A percentile compares a stretch with the other conserved stretches of the same genome.
These are phyloP conservation scores for Apomyelois bistriatella DNA, from an alignment of 2,888 invertebrate genomes.

Conservation along the genomic window DNA sequence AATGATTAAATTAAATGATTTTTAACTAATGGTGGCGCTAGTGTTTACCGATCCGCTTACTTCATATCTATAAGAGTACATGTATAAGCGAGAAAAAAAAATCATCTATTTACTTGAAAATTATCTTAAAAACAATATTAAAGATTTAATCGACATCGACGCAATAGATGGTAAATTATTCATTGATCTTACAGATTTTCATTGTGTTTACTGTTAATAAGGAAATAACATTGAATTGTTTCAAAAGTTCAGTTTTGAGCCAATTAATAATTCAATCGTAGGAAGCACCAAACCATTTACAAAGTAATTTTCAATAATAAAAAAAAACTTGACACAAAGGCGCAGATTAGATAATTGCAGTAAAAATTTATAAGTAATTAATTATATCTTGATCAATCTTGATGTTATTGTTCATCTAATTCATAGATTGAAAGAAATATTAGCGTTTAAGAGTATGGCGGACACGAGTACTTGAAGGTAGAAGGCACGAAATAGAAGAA, in stretches of 20 bases:
- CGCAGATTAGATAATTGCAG: not conserved
- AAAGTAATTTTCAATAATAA: not conserved
- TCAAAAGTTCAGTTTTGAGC: constrained; percentile 4
- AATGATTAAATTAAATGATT: too few relatives aligned
- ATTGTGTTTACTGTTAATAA: not conserved
- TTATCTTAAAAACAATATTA: not conserved
- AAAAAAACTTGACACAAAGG: not conserved
- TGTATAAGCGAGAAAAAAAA: too few relatives aligned
- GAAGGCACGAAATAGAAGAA: too few relatives aligned
- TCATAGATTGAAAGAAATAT: too few relatives aligned
- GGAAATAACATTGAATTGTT: constrained; percentile 5
- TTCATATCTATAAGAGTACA: too few relatives aligned
- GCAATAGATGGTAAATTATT: not conserved
- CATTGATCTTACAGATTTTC: not conserved
- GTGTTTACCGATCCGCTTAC: too few relatives aligned
- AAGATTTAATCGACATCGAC: not conserved
- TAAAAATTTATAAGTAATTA: not conserved
- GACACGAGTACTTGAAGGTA: too few relatives aligned
- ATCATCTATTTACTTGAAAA: not conserved
- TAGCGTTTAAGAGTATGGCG: too few relatives aligned
- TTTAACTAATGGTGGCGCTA: too few relatives aligned
- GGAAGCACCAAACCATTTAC: not conserved
- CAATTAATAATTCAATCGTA: not conserved
- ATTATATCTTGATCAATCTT: not conserved
- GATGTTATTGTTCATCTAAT: too few relatives aligned